Evolutionary conservation across 1,140 invertebrate species (phyloP).

Genomic region (Popillia japonica): DNA sequence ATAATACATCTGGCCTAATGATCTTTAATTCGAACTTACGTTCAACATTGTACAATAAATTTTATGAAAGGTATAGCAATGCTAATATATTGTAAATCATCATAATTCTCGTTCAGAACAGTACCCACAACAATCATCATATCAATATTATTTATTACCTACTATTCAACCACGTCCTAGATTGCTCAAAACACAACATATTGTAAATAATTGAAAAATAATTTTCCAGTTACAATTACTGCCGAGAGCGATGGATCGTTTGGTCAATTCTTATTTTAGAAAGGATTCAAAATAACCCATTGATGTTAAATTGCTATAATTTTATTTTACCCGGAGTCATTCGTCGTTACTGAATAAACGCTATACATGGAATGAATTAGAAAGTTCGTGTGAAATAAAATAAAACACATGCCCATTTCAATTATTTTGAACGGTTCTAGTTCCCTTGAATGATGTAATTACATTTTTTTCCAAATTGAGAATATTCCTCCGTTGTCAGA

Average conservation of each 20-base stretch:
- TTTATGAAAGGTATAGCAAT: background rate
- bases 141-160: background rate
- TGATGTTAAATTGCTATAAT: slow-evolving; percentile 34
- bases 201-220: slow-evolving; percentile 22
- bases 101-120: background rate
- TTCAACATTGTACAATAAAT: slow-evolving; percentile 7
- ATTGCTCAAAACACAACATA: slow-evolving; percentile 6
- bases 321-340: slow-evolving; percentile 25
- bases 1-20: background rate
- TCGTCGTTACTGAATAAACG: background rate
- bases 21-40: background rate
- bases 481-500: background rate
- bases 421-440: slow-evolving; percentile 5
- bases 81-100: background rate
- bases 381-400: slow-evolving; percentile 25
- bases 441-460: background rate
- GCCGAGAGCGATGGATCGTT: slow-evolving; percentile 13
- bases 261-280: slow-evolving; percentile 31
- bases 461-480: background rate
- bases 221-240: slow-evolving; percentile 32
- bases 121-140: background rate
- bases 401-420: background rate
- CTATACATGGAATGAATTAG: slow-evolving; percentile 14
- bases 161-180: background rate
- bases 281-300: slow-evolving; percentile 27